Evolutionary conservation across 1,140 invertebrate genomes (phyloP).

Genomic region (Apis florea): DNA sequence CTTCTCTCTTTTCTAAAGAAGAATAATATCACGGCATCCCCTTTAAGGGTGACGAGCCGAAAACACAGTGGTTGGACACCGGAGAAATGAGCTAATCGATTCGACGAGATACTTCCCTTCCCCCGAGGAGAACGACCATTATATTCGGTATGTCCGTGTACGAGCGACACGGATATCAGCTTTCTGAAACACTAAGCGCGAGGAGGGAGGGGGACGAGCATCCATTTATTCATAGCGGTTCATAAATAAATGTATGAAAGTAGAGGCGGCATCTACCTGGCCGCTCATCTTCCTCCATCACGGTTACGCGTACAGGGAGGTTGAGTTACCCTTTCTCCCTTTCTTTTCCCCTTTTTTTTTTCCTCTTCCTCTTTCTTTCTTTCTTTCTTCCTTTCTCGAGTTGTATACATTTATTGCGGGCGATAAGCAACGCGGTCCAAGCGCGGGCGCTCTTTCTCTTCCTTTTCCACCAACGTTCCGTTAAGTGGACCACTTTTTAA

Average conservation of each 20-base stretch:
- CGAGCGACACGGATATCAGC: slow-evolving; percentile 72
- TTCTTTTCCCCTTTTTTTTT: too few species aligned
- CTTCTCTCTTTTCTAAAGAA: too few species aligned
- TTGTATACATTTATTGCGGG: slow-evolving; percentile 66
- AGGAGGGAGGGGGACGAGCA: slow-evolving; percentile 72
- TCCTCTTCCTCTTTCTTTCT: too few species aligned
- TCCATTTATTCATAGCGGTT: slow-evolving; percentile 80
- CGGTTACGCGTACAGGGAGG: slow-evolving; percentile 34
- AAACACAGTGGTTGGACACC: slow-evolving; percentile 13
- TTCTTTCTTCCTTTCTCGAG: slow-evolving; percentile 3
- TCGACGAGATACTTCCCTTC: slow-evolving; percentile 66
- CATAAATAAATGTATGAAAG: slow-evolving; percentile 80
- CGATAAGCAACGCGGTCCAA: slow-evolving; percentile 64
- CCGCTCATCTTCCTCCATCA: slow-evolving; percentile 58
- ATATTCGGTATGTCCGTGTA: slow-evolving; percentile 69
- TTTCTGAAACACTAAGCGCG: slow-evolving; percentile 66
- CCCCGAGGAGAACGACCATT: slow-evolving; percentile 73
- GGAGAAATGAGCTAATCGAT: slow-evolving; percentile 60
- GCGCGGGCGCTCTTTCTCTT: slow-evolving; percentile 8
- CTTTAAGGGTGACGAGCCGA: too few species aligned
- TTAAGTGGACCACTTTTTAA: slow-evolving; percentile 39
- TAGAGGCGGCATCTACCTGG: slow-evolving; percentile 58
- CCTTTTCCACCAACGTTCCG: slow-evolving; percentile 32
- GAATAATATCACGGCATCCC: background rate
- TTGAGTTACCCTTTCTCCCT: slow-evolving; percentile 41